Percentiles rank a stretch among this genome's conserved stretches.
Conservation (phyloP, 2,888 invertebrate genomes). For the Strigamia maritima region DNA sequence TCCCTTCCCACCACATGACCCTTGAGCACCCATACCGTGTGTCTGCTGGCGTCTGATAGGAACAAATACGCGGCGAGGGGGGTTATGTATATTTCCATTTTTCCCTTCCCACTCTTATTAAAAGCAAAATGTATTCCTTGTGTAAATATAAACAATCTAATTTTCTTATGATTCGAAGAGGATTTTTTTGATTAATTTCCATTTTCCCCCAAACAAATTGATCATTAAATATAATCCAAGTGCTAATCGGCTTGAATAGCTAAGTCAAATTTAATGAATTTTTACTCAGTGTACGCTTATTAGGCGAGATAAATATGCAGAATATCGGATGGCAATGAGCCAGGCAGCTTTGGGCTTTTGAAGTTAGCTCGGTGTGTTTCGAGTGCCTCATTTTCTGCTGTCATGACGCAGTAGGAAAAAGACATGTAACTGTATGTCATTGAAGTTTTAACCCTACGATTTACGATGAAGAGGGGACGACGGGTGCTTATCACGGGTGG, state of each 20-base stretch:
- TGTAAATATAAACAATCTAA: neutral
- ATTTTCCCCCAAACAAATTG: neutral
- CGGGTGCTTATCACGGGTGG: constrained; percentile 25
- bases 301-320: constrained; percentile 4
- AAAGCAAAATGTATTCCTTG: neutral
- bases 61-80: neutral
- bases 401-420: constrained; percentile 29
- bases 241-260: constrained; percentile 27
- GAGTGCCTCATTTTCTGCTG: constrained; percentile 25
- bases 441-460: constrained; percentile 26
- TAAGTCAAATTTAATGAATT: constrained; percentile 31
- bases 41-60: neutral
- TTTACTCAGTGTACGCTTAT: neutral
- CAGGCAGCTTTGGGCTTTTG: neutral
- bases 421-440: neutral
- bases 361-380: neutral
- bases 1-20: neutral
- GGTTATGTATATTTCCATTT: neutral
- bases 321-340: constrained; percentile 11
- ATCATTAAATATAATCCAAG: constrained; percentile 26
- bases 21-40: neutral
- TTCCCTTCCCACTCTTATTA: neutral
- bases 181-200: neutral
- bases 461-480: constrained; percentile 8
- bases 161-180: neutral